phyloP scores from a whole-genome alignment of 2,797 vertebrate genomes.

The Gouania willdenowi region DNA sequence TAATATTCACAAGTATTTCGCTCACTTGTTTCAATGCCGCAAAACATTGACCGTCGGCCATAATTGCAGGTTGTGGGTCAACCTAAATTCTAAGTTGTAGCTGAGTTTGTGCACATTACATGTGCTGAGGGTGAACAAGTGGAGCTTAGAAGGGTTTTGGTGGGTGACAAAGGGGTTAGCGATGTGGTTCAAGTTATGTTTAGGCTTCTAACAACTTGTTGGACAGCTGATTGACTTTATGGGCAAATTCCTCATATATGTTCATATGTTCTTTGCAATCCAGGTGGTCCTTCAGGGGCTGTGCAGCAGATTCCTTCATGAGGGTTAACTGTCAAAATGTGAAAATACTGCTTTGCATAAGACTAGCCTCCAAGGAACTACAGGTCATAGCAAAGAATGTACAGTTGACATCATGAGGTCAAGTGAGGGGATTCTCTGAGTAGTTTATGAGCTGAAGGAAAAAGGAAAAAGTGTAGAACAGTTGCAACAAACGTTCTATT shows the following conservation, averaged over 20 bases:
- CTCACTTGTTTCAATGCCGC: conserved; percentile 33
- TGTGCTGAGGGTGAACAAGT: conserved; percentile 21
- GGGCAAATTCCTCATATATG: conserved; percentile 12
- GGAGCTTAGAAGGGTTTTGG: conserved; percentile 27
- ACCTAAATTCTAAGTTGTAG: conserved; percentile 58
- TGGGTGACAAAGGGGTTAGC: conserved; percentile 40
- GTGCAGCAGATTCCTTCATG: too few species aligned
- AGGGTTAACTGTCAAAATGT: too few species aligned
- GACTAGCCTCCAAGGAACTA: background rate
- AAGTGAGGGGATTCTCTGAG: conserved; percentile 1
- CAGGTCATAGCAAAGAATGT: background rate
- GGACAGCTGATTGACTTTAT: conserved; percentile 36
- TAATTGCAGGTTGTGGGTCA: conserved; percentile 61
- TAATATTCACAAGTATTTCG: background rate
- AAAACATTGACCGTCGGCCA: conserved; percentile 40
- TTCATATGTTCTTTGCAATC: conserved; percentile 1
- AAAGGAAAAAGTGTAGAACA: background rate
- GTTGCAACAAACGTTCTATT: conserved; percentile 16
- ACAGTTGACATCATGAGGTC: background rate
- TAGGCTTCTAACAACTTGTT: conserved; percentile 32
- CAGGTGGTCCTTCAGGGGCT: conserved; percentile 14
- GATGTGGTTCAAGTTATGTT: conserved; percentile 40
- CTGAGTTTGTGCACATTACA: conserved; percentile 33
- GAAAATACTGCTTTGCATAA: too few species aligned
- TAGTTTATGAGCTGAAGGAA: conserved; percentile 2